Conservation (phyloP, 1,140 invertebrate genomes). For the Pseudomyrmex sp. region DNA sequence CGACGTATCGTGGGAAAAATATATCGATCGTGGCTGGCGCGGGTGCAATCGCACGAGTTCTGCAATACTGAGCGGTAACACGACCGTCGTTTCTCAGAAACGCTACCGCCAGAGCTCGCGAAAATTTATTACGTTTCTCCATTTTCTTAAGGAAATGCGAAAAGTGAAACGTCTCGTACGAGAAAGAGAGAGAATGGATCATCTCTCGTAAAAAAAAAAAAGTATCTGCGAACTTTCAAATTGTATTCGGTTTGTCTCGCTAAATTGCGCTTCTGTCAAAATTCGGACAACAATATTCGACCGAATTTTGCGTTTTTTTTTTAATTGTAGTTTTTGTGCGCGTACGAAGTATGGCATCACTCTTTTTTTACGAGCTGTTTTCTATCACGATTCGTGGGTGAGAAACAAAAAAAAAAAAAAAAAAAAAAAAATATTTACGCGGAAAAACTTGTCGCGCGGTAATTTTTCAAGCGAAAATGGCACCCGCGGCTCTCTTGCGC, state of each 20-base stretch:
- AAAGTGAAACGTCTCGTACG: slow-evolving; percentile 1
- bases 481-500: neutral
- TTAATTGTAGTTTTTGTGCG: neutral
- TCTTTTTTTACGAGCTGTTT: neutral
- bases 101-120: neutral
- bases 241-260: too few species aligned
- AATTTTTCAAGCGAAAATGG: slow-evolving; percentile 34
- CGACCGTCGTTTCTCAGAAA: slow-evolving; percentile 35
- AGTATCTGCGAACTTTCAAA: too few species aligned
- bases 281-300: slow-evolving; percentile 57
- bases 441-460: slow-evolving; percentile 19
- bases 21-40: slow-evolving; percentile 57
- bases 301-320: slow-evolving; percentile 45
- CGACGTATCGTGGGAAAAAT: slow-evolving; percentile 64
- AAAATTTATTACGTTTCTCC: slow-evolving; percentile 51
- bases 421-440: slow-evolving; percentile 11
- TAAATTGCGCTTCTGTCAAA: neutral
- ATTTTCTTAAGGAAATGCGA: slow-evolving; percentile 13
- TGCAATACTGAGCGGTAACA: slow-evolving; percentile 49
- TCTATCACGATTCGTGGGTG: neutral
- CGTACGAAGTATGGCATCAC: neutral
- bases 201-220: neutral
- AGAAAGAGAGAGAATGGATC: neutral
- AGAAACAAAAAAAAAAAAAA: neutral
- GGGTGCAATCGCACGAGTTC: slow-evolving; percentile 49